Percentiles rank a stretch among this genome's conserved stretches.
These are phyloP conservation scores for Myxocyprinus asiaticus DNA, from an alignment of 2,113 vertebrate species.

Conservation along the genomic window DNA sequence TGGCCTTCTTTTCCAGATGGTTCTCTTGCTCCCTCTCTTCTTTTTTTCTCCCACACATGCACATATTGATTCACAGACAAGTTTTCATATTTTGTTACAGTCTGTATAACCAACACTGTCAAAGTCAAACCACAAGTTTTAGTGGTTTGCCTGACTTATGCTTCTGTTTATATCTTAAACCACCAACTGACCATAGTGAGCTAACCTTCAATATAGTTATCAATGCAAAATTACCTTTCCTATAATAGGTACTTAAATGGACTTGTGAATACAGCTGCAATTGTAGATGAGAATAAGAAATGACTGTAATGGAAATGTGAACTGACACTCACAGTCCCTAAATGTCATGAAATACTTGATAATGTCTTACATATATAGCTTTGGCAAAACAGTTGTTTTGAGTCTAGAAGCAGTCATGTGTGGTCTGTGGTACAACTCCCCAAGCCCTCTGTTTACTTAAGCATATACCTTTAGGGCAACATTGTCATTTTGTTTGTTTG, in stretches of 20 bases:
- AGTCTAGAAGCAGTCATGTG: too few relatives aligned
- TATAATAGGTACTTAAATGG: background rate
- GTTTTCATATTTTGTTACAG: constrained; percentile 32
- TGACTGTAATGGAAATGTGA: background rate
- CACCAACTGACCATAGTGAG: background rate
- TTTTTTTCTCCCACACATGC: constrained; percentile 8
- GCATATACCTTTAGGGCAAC: too few relatives aligned
- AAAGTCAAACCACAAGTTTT: constrained; percentile 21
- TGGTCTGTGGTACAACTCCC: too few relatives aligned
- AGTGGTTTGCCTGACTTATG: constrained; percentile 16
- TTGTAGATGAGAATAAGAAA: background rate
- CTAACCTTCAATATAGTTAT: background rate
- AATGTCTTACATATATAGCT: too few relatives aligned
- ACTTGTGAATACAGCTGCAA: background rate
- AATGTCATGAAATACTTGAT: too few relatives aligned
- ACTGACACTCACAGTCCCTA: too few relatives aligned
- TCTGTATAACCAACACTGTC: constrained; percentile 15
- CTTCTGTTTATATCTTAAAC: constrained; percentile 1
- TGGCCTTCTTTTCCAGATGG: constrained; percentile 53
- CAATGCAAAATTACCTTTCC: background rate
- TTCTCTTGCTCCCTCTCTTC: constrained; percentile 33
- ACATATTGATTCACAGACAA: constrained; percentile 1
- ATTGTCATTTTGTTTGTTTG: too few relatives aligned
- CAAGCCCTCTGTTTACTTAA: too few relatives aligned
- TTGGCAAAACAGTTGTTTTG: too few relatives aligned